phyloP scores from a whole-genome alignment of 2,888 invertebrate species.

The Myathropa florea region DNA sequence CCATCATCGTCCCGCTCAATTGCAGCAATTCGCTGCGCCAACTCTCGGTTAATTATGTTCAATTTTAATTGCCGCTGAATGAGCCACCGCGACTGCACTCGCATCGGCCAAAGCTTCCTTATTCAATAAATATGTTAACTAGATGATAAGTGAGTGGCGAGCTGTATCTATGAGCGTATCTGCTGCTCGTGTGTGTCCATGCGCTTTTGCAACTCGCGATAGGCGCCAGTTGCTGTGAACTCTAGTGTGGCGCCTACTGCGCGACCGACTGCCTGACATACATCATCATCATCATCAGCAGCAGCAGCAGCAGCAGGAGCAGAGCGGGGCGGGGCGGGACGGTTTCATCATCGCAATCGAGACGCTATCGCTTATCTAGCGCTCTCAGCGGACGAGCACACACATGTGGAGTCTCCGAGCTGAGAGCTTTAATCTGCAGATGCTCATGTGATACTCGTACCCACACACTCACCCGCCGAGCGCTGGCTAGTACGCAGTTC shows the following conservation, averaged over 20 bases:
- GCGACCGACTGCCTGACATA: slow-evolving; percentile 48
- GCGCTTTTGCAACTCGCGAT: slow-evolving; percentile 47
- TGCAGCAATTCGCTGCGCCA: slow-evolving; percentile 51
- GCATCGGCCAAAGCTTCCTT: slow-evolving; percentile 56
- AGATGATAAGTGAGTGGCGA: slow-evolving; percentile 44
- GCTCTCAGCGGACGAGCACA: background rate
- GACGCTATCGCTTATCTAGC: background rate
- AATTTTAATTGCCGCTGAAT: slow-evolving; percentile 43
- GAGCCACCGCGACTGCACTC: slow-evolving; percentile 6
- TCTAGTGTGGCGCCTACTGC: slow-evolving; percentile 54
- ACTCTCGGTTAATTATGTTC: slow-evolving; percentile 64
- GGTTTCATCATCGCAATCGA: slow-evolving; percentile 41
- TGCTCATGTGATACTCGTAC: background rate
- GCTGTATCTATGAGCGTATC: background rate
- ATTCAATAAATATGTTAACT: slow-evolving; percentile 66
- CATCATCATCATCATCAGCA: slow-evolving; percentile 52
- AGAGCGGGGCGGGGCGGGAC: background rate
- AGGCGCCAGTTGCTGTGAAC: slow-evolving; percentile 64
- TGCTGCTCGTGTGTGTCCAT: slow-evolving; percentile 9
- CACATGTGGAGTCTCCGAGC: background rate
- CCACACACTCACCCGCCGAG: too few species aligned
- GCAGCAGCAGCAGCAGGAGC: slow-evolving; percentile 39
- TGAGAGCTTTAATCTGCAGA: background rate
- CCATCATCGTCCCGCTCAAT: slow-evolving; percentile 18
- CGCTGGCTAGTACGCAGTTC: too few species aligned